A percentile compares a stretch with the other conserved stretches of the same genome.
These are phyloP conservation scores for Synergus umbraculus DNA, from an alignment of 2,888 invertebrate genomes.

Conservation along the genomic window DNA sequence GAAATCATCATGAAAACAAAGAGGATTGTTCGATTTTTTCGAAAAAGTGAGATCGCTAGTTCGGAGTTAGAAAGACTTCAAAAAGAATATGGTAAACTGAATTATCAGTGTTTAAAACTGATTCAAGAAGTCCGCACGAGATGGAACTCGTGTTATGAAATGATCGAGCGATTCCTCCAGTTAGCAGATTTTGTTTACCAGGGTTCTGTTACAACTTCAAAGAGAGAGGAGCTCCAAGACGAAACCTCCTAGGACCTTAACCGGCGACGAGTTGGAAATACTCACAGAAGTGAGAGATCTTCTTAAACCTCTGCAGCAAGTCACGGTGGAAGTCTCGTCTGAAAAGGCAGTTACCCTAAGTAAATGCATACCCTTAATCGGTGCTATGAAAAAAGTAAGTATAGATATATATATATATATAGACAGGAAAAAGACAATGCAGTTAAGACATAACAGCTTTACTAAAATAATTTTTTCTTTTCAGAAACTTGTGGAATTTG, in stretches of 20 bases:
- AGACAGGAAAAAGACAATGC: background rate
- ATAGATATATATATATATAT: background rate
- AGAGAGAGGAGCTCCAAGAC: background rate
- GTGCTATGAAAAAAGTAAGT: conserved; percentile 6
- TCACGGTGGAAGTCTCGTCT: conserved; percentile 12
- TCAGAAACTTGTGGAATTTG: background rate
- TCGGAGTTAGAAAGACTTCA: background rate
- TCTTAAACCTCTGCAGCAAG: conserved; percentile 13
- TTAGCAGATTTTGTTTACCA: background rate
- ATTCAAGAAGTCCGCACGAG: background rate
- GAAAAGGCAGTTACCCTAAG: background rate
- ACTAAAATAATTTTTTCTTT: background rate
- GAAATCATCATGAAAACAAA: background rate
- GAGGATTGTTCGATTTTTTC: conserved; percentile 9
- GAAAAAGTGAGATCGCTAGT: conserved; percentile 4
- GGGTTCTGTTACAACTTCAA: background rate
- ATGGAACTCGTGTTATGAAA: conserved; percentile 16
- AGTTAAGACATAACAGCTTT: background rate
- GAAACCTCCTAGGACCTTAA: conserved; percentile 8
- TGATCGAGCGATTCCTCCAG: conserved; percentile 7
- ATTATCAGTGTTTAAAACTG: no score
- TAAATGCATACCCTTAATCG: conserved; percentile 1
- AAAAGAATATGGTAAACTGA: no score
- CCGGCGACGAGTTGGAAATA: conserved; percentile 16
- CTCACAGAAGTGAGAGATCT: conserved; percentile 1